These are phyloP conservation scores for Neoscelio sp. DNA, from an alignment of 2,888 invertebrate genomes.

Conservation along the genomic window DNA sequence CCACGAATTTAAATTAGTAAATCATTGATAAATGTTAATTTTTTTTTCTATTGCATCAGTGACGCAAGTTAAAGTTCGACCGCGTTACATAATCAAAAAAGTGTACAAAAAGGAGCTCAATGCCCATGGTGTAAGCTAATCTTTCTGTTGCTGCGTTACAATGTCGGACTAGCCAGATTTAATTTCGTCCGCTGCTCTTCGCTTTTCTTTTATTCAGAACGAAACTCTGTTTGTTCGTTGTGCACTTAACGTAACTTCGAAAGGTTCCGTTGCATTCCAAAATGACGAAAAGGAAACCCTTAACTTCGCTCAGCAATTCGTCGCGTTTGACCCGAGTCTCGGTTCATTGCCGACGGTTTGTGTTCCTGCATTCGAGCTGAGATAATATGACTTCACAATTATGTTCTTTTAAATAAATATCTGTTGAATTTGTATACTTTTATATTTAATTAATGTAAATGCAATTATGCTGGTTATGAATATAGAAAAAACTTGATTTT, in stretches of 20 bases:
- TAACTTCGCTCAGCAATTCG: conserved; percentile 19
- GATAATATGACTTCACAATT: background rate
- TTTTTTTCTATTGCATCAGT: background rate
- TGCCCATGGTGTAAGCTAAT: conserved; percentile 2
- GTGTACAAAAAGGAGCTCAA: conserved; percentile 1
- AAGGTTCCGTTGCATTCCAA: conserved; percentile 11
- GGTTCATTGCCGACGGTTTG: conserved; percentile 39
- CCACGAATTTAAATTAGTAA: too few relatives aligned
- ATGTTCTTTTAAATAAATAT: background rate
- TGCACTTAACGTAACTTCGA: conserved; percentile 63
- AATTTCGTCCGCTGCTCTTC: conserved; percentile 58
- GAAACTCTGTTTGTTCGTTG: conserved; percentile 20
- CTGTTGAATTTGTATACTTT: too few relatives aligned
- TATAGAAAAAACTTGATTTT: too few relatives aligned
- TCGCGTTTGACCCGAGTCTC: conserved; percentile 24
- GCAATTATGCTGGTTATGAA: too few relatives aligned
- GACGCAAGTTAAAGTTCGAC: conserved; percentile 7
- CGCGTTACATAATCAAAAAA: conserved; percentile 17
- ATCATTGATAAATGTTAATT: too few relatives aligned
- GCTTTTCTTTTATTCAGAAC: background rate
- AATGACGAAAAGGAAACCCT: conserved; percentile 10
- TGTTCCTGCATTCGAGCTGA: conserved; percentile 1
- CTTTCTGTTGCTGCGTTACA: conserved; percentile 18
- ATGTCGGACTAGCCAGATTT: conserved; percentile 64
- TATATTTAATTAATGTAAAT: too few relatives aligned